phyloP scores from a whole-genome alignment of 1,140 invertebrate genomes.

The Nephila pilipes region DNA sequence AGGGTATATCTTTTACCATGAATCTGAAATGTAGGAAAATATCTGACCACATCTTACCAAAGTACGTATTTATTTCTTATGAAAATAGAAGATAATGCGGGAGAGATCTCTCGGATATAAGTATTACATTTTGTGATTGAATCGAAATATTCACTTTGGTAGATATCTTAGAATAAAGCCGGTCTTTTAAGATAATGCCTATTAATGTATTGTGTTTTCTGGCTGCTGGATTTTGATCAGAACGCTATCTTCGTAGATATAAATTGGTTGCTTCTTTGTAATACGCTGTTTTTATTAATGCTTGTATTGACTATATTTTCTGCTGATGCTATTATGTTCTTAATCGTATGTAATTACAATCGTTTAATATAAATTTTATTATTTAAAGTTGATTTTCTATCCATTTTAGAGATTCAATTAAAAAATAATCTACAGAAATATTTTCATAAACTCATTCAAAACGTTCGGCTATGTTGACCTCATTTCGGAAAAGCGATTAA shows the following conservation, averaged over 20 bases:
- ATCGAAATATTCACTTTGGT: not conserved
- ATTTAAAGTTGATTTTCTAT: too few relatives aligned
- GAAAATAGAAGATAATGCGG: not conserved
- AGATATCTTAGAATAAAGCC: not conserved
- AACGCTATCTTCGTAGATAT: not conserved
- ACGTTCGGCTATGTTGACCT: too few relatives aligned
- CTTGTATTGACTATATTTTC: too few relatives aligned
- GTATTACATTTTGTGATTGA: not conserved
- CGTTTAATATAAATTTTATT: too few relatives aligned
- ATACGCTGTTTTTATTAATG: too few relatives aligned
- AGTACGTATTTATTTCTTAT: not conserved
- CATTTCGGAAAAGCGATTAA: too few relatives aligned
- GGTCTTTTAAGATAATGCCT: not conserved
- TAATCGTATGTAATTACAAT: too few relatives aligned
- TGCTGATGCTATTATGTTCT: too few relatives aligned
- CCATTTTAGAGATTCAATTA: too few relatives aligned
- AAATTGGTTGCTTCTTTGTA: too few relatives aligned
- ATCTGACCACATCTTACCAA: not conserved
- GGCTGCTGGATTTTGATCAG: not conserved
- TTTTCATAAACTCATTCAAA: too few relatives aligned
- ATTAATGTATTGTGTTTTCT: not conserved
- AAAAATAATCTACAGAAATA: too few relatives aligned
- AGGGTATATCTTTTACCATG: not conserved
- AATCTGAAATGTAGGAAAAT: not conserved
- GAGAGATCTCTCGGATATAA: not conserved